Evolutionary conservation across 2,113 vertebrate genomes (phyloP).

Genomic region (Megaceryle torquata): DNA sequence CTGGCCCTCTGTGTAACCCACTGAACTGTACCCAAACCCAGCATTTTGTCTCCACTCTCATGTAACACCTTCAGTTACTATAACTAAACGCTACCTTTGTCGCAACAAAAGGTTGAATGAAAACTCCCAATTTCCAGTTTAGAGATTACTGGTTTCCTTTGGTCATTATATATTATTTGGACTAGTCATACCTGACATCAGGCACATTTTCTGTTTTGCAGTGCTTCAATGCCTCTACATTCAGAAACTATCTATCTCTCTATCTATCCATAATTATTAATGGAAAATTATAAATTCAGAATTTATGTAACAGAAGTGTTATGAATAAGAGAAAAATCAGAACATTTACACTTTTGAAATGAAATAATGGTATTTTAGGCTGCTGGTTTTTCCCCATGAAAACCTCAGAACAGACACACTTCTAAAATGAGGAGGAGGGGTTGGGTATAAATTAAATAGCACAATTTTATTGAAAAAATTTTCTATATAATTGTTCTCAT

Average conservation of each 20-base stretch:
- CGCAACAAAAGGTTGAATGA: neutral
- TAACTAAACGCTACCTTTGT: neutral
- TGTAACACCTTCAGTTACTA: neutral
- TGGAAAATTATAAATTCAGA: neutral
- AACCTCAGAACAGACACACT: neutral
- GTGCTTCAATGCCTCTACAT: neutral
- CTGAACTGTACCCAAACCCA: neutral
- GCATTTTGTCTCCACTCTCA: neutral
- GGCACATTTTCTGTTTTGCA: neutral
- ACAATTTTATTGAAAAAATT: neutral
- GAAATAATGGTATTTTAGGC: neutral
- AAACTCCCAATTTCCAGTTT: neutral
- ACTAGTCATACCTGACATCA: neutral
- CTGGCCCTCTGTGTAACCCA: neutral
- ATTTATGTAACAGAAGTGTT: neutral
- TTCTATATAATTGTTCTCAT: neutral
- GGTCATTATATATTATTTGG: neutral
- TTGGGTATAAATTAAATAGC: slow-evolving; percentile 8
- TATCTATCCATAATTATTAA: neutral
- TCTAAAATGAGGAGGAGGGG: neutral
- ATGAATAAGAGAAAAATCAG: neutral
- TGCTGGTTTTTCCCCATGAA: neutral
- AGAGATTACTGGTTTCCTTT: neutral
- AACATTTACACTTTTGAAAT: neutral
- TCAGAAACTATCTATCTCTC: neutral